These are phyloP conservation scores for Cyanistes caeruleus DNA, from an alignment of 2,113 vertebrate species.

Conservation along the genomic window DNA sequence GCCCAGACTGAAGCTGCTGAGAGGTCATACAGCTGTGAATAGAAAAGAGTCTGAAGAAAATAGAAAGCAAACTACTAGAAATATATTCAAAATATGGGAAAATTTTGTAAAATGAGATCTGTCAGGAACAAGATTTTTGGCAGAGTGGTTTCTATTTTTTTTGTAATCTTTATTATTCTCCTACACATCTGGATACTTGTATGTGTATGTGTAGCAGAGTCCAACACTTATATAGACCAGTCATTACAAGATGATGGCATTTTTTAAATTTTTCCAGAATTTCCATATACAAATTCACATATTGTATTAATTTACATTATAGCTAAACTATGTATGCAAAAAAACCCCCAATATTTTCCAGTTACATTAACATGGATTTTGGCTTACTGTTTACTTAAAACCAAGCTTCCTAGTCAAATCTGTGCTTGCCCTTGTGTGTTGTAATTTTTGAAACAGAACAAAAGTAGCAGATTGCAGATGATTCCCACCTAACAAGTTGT, in stretches of 20 bases:
- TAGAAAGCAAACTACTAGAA: not conserved
- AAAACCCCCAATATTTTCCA: not conserved
- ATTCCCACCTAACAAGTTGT: not conserved
- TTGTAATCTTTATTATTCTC: not conserved
- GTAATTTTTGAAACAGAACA: not conserved
- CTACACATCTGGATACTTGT: rapidly evolving
- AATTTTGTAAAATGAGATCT: not conserved
- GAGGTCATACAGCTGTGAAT: not conserved
- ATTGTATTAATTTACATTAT: not conserved
- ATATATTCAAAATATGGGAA: not conserved
- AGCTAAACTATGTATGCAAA: not conserved
- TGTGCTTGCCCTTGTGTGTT: not conserved
- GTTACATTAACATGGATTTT: not conserved
- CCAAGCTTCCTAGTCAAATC: not conserved
- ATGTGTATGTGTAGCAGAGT: not conserved
- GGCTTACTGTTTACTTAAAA: not conserved
- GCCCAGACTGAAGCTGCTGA: not conserved
- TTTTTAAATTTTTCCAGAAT: not conserved
- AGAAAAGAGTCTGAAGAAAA: not conserved
- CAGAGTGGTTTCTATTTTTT: not conserved
- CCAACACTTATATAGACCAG: not conserved
- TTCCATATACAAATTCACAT: not conserved
- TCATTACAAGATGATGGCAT: not conserved
- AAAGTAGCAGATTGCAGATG: not conserved
- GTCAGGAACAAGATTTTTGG: not conserved